phyloP scores from a whole-genome alignment of 2,797 vertebrate genomes.

The Graptemys geographica region DNA sequence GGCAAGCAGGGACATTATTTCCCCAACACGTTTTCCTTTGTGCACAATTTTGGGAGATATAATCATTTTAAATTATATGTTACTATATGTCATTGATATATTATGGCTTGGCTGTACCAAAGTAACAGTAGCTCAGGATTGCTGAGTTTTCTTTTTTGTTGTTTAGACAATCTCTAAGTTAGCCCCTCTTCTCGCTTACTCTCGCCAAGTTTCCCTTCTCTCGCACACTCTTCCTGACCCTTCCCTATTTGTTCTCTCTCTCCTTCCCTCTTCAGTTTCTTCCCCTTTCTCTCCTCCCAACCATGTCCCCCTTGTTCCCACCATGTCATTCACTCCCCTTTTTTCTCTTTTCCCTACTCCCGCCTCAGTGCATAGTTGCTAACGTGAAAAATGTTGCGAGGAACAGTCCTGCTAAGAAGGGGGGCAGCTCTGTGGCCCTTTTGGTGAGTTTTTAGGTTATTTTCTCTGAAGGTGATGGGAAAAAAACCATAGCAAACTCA shows the following conservation, averaged over 20 bases:
- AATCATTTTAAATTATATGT: neutral
- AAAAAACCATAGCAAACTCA: neutral
- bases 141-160: fast-evolving
- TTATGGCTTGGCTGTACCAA: neutral
- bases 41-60: neutral
- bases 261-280: neutral
- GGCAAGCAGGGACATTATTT: neutral
- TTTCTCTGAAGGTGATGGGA: neutral
- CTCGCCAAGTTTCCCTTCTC: fast-evolving
- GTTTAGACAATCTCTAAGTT: neutral
- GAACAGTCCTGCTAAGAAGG: fast-evolving
- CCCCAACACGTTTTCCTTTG: neutral
- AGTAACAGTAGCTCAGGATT: neutral
- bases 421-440: neutral
- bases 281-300: neutral
- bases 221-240: fast-evolving
- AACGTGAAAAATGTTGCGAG: neutral
- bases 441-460: neutral
- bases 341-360: neutral
- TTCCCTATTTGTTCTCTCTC: neutral
- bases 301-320: neutral
- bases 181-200: neutral
- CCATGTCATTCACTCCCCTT: neutral
- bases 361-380: neutral
- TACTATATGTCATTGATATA: neutral